These are phyloP conservation scores for Zosterops lateralis DNA, from an alignment of 2,113 vertebrate species.

Conservation along the genomic window DNA sequence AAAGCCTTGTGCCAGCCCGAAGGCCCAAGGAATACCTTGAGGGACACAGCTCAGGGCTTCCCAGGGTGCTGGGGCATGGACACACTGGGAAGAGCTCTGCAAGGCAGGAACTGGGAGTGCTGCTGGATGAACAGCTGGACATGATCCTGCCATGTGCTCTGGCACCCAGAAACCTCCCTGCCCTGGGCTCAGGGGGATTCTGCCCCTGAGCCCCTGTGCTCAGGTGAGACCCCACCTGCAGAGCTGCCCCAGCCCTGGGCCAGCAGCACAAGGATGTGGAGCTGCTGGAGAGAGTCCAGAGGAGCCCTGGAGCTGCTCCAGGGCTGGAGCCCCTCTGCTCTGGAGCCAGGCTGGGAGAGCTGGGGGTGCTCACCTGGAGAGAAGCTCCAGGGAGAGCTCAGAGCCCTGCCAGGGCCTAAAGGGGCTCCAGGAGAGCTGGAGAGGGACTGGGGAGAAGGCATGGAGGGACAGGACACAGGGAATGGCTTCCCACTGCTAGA, in stretches of 20 bases:
- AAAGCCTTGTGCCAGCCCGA: not conserved
- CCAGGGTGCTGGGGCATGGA: not conserved
- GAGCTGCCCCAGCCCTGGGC: not conserved
- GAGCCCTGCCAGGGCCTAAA: not conserved
- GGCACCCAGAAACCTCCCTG: not conserved
- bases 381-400: not conserved
- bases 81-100: not conserved
- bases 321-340: not conserved
- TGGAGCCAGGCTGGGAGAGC: not conserved
- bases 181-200: not conserved
- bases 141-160: rapidly evolving
- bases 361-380: not conserved
- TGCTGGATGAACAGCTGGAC: not conserved
- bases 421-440: not conserved
- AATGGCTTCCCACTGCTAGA: not conserved
- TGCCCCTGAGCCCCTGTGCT: not conserved
- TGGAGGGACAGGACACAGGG: not conserved
- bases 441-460: not conserved
- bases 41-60: too few species aligned
- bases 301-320: not conserved
- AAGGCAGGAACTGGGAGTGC: not conserved
- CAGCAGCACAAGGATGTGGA: not conserved
- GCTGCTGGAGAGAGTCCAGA: not conserved
- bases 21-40: not conserved
- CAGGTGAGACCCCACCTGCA: not conserved